Evolutionary conservation across 2,888 invertebrate species (phyloP).

Genomic region (Drosophila paranaensis): DNA sequence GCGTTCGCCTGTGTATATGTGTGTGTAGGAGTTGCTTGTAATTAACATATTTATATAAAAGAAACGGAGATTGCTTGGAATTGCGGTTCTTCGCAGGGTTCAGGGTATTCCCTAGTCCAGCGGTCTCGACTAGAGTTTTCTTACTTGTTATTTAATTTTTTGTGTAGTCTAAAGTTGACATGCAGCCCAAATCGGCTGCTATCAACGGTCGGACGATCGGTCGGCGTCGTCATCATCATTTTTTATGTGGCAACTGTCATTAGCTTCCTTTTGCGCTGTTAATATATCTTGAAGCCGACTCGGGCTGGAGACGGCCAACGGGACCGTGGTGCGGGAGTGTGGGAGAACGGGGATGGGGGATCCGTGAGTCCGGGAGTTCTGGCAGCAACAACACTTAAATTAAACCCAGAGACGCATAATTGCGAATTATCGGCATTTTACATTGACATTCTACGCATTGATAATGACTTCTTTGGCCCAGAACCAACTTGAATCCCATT

Average conservation of each 20-base stretch:
- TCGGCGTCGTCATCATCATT: too few species aligned
- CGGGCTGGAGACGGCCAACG: background rate
- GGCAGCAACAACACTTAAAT: conserved; percentile 38
- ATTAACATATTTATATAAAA: too few species aligned
- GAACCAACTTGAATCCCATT: conserved; percentile 17
- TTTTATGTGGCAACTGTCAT: conserved; percentile 69
- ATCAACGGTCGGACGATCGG: too few species aligned
- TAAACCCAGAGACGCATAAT: conserved; percentile 53
- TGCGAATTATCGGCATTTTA: conserved; percentile 71
- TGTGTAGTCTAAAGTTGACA: too few species aligned
- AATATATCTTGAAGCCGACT: conserved; percentile 65
- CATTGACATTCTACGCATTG: conserved; percentile 72
- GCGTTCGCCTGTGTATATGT: too few species aligned
- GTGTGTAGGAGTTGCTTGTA: too few species aligned
- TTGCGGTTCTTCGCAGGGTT: too few species aligned
- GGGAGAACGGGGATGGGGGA: background rate
- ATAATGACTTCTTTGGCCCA: conserved; percentile 67
- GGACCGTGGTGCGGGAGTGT: background rate
- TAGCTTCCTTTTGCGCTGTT: conserved; percentile 71
- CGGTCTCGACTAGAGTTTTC: too few species aligned
- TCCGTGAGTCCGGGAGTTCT: background rate
- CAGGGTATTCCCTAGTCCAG: too few species aligned
- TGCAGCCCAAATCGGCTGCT: too few species aligned
- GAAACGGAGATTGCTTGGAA: too few species aligned
- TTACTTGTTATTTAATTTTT: too few species aligned